These are phyloP conservation scores for Tetragonisca angustula DNA, from an alignment of 2,888 invertebrate genomes.

Conservation along the genomic window DNA sequence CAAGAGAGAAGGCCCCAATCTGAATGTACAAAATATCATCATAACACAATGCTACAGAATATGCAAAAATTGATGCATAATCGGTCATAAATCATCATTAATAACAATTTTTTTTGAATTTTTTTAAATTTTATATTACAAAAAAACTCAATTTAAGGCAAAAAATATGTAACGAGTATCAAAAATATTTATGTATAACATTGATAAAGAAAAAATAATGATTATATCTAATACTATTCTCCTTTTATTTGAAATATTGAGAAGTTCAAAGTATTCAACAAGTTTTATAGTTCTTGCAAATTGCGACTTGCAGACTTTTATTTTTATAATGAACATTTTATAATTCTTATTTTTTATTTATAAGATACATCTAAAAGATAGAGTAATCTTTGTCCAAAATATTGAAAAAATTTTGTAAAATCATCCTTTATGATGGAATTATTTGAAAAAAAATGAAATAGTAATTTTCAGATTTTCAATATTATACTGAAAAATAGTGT, in stretches of 20 bases:
- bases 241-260: background rate
- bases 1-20: conserved; percentile 44
- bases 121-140: background rate
- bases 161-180: background rate
- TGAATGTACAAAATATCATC: conserved; percentile 21
- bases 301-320: background rate
- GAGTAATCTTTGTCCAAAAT: background rate
- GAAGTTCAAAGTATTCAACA: background rate
- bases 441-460: background rate
- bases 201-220: background rate
- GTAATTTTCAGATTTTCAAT: background rate
- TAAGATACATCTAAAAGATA: background rate
- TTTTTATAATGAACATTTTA: conserved; percentile 7
- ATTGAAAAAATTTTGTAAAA: background rate
- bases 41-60: conserved; percentile 8
- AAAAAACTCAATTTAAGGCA: background rate
- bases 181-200: conserved; percentile 1
- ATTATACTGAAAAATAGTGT: background rate
- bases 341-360: background rate
- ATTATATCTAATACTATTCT: background rate
- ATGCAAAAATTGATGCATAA: conserved; percentile 15
- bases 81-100: conserved; percentile 8
- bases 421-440: background rate
- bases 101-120: background rate
- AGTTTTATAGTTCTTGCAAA: background rate